Evolutionary conservation across 2,888 invertebrate species (phyloP), one percentile per base, ranked within the genome.

Genomic region (Oscheius sp.): DNA sequence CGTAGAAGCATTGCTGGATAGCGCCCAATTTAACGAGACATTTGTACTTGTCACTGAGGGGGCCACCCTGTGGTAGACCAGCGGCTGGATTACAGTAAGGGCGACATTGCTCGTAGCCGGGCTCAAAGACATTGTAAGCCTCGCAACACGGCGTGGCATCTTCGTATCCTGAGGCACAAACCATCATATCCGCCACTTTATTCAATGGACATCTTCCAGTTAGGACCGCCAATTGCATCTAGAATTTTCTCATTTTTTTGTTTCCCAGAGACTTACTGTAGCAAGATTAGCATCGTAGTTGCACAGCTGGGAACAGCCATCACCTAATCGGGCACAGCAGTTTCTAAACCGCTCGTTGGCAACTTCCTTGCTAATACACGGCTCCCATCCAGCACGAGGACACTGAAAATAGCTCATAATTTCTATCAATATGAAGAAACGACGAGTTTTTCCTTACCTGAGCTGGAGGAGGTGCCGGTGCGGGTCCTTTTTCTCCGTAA

Each of bases 71-170:
- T 13, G 87, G 87, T 23, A 87, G 78, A 5, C 87, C 87, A 27
- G 82, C 87, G 2, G 87, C 79, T 27, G 87, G 87, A 59, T 87
- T 87, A 74, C 87, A 87, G 72, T 87, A 87, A 29, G 87, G 87
- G 35, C 86, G 82, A 68, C 87, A 87, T 69, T 87, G 87, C 69
- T 87, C 87, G 72, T 83, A 87, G 52, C 87, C 87, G 27, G 86
- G 82, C 64, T 87, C 87, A 74, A 87, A 87, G 13, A 87, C 87
- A 63, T 80, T 80, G 76, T 87, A 85, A 0, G 86, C 87, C 72
- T 84, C 79, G 70, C 87, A 87, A 56, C 87, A 87, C 25, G 84
- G 79, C 0, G 86, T 82, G 25, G 86, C 87, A 55, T 87, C 87
- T 74, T 87, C 79, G 74, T 86, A 86, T n/a, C 87, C 87, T 12